phyloP scores from a whole-genome alignment of 1,140 invertebrate species.

The Gryllus bimaculatus region DNA sequence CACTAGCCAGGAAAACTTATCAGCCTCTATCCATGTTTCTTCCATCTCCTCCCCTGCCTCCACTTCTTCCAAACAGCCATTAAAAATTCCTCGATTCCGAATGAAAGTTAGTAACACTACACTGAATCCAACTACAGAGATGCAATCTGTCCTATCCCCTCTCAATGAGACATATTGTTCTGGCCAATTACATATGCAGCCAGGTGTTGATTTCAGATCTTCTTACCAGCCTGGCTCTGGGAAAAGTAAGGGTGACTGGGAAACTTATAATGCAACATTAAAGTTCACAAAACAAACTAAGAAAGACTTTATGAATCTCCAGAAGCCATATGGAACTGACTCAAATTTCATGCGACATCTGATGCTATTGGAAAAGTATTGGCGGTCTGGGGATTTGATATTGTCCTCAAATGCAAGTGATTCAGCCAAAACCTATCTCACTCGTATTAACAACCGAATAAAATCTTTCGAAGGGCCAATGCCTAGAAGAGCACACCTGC shows the following conservation, averaged over 20 bases:
- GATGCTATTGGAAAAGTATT: constrained; percentile 69
- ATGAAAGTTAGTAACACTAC: constrained; percentile 6
- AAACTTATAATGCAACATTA: constrained; percentile 63
- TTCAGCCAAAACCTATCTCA: constrained; percentile 64
- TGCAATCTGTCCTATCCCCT: neutral
- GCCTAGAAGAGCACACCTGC: neutral
- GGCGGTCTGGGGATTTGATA: constrained; percentile 57
- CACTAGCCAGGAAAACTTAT: constrained; percentile 4
- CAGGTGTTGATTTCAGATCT: constrained; percentile 58
- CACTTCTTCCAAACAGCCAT: neutral
- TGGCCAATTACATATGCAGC: constrained; percentile 41
- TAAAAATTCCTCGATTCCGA: neutral
- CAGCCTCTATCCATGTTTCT: neutral
- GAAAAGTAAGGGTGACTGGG: constrained; percentile 62
- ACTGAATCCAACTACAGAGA: neutral
- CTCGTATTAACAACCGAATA: constrained; percentile 65
- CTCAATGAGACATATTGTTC: neutral
- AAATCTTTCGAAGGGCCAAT: constrained; percentile 53
- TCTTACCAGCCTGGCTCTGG: constrained; percentile 45
- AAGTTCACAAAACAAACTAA: constrained; percentile 75
- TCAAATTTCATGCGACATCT: constrained; percentile 72
- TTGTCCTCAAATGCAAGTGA: constrained; percentile 59
- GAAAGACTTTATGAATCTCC: constrained; percentile 64
- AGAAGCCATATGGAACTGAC: constrained; percentile 74
- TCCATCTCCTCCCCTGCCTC: neutral